phyloP scores from a whole-genome alignment of 2,888 invertebrate species.

The Ommatoiulus sabulosus region DNA sequence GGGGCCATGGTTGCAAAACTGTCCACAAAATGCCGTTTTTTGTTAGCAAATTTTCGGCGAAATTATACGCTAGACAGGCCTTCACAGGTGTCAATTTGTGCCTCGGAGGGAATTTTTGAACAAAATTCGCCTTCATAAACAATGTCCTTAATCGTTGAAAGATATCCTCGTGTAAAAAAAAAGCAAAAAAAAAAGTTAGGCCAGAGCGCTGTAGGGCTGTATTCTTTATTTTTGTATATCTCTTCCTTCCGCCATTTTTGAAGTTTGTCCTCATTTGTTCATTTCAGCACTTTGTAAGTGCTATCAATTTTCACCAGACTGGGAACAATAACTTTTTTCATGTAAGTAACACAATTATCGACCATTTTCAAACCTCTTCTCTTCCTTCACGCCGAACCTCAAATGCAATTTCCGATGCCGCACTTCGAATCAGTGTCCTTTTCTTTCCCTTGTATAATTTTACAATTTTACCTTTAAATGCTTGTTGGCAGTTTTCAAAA shows the following conservation, averaged over 20 bases:
- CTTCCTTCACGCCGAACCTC: background rate
- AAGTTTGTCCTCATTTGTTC: slow-evolving; percentile 44
- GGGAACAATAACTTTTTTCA: slow-evolving; percentile 55
- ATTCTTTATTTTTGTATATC: slow-evolving; percentile 34
- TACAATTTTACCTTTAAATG: no score
- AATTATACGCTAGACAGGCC: background rate
- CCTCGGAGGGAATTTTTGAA: slow-evolving; percentile 48
- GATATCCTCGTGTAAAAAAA: slow-evolving; percentile 37
- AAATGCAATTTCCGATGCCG: slow-evolving; percentile 9
- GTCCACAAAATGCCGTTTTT: slow-evolving; percentile 47
- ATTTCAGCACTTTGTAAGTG: slow-evolving; percentile 57
- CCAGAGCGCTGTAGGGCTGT: slow-evolving; percentile 44
- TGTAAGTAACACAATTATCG: slow-evolving; percentile 53
- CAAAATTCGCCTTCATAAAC: slow-evolving; percentile 20
- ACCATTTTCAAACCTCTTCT: slow-evolving; percentile 30
- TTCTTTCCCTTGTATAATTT: background rate
- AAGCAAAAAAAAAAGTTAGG: background rate
- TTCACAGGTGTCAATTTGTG: slow-evolving; percentile 41
- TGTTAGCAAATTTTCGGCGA: background rate
- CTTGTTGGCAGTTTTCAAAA: no score
- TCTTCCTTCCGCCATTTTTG: slow-evolving; percentile 39
- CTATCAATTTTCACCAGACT: slow-evolving; percentile 54
- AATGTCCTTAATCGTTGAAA: slow-evolving; percentile 44
- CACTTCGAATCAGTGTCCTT: slow-evolving; percentile 38
- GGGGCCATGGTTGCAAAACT: background rate